Conservation (phyloP, 2,888 invertebrate species). For the Smittia sp. region DNA sequence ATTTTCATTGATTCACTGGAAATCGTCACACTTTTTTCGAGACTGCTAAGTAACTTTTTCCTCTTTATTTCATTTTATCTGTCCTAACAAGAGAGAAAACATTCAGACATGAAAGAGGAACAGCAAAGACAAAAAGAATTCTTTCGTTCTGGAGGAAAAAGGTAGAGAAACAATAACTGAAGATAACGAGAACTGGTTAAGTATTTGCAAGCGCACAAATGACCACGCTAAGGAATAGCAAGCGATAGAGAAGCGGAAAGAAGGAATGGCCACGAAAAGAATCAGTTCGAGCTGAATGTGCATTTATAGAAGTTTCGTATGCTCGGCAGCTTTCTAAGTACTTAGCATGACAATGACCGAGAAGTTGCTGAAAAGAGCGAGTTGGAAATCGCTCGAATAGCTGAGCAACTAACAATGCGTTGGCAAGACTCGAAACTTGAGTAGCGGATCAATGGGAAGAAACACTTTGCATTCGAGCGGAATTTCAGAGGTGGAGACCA, state of each 20-base stretch:
- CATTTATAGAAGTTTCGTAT: not conserved
- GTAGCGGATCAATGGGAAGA: too few relatives aligned
- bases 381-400: too few relatives aligned
- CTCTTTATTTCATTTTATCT: not conserved
- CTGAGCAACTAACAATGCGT: too few relatives aligned
- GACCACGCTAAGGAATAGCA: not conserved
- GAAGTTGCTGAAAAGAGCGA: too few relatives aligned
- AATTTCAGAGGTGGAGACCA: too few relatives aligned
- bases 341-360: too few relatives aligned
- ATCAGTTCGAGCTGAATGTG: not conserved
- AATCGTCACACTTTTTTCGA: not conserved
- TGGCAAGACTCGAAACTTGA: too few relatives aligned
- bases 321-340: too few relatives aligned
- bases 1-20: not conserved
- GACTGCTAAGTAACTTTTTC: not conserved
- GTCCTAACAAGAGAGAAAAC: not conserved
- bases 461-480: too few relatives aligned
- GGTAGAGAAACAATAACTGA: not conserved
- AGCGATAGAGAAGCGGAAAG: not conserved
- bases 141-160: not conserved
- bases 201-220: not conserved
- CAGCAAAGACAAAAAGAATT: not conserved
- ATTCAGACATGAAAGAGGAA: not conserved
- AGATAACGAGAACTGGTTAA: conserved; percentile 12
- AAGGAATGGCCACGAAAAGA: not conserved